Evolutionary conservation across 1,140 invertebrate species (phyloP).

Genomic region (Drosophila arawakana): DNA sequence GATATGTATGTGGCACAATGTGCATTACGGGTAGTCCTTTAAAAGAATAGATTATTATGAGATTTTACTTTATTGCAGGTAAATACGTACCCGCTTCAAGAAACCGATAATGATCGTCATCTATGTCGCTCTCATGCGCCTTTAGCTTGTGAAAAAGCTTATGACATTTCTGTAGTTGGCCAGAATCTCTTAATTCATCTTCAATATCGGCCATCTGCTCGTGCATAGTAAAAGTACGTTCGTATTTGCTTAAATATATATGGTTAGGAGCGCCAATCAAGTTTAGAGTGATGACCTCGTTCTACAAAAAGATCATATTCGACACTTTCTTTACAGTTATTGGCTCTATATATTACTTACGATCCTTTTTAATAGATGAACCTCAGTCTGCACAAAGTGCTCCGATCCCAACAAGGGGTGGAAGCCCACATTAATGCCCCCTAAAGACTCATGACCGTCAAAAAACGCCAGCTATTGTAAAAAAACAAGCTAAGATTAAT

Average conservation of each 20-base stretch:
- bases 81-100: slow-evolving; percentile 18
- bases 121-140: slow-evolving; percentile 11
- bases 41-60: not conserved
- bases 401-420: slow-evolving; percentile 18
- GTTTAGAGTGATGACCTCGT: slow-evolving; percentile 21
- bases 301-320: not conserved
- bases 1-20: slow-evolving; percentile 30
- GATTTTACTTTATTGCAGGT: not conserved
- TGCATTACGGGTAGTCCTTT: slow-evolving; percentile 32
- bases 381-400: slow-evolving; percentile 5
- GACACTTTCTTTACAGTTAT: not conserved
- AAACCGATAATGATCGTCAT: slow-evolving; percentile 30
- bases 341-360: slow-evolving; percentile 10
- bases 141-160: slow-evolving; percentile 28
- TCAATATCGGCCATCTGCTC: slow-evolving; percentile 23
- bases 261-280: slow-evolving; percentile 35
- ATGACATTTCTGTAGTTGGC: not conserved
- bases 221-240: slow-evolving; percentile 19
- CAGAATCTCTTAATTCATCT: not conserved
- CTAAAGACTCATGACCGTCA: slow-evolving; percentile 22
- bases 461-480: slow-evolving; percentile 28
- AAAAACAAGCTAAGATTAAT: not conserved
- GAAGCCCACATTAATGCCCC: not conserved
- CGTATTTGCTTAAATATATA: slow-evolving; percentile 29
- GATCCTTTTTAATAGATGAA: slow-evolving; percentile 6